phyloP scores from a whole-genome alignment of 2,888 invertebrate genomes.

The Atherix ibis region DNA sequence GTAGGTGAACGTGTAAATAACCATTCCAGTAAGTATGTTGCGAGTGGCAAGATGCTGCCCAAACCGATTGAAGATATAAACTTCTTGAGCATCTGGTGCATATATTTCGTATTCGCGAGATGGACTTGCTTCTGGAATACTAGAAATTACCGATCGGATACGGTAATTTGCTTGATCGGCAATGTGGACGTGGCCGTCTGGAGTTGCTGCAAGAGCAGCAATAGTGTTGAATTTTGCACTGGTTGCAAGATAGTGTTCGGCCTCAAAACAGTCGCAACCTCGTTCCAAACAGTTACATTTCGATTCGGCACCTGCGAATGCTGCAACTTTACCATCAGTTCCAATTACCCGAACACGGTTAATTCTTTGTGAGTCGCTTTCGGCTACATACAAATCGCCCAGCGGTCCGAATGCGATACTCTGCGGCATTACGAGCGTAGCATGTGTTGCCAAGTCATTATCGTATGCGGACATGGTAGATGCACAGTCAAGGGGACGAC shows the following conservation, averaged over 20 bases:
- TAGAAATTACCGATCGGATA: conserved; percentile 75
- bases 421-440: conserved; percentile 82
- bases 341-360: conserved; percentile 82
- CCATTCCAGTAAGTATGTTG: conserved; percentile 89
- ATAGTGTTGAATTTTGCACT: conserved; percentile 91
- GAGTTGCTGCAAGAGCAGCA: conserved; percentile 81
- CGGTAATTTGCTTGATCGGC: conserved; percentile 89
- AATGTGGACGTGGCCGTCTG: conserved; percentile 86
- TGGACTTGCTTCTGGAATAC: conserved; percentile 71
- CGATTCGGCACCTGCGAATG: conserved; percentile 89
- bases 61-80: conserved; percentile 82
- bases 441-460: conserved; percentile 77
- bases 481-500: conserved; percentile 83
- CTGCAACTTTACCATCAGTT: conserved; percentile 81
- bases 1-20: conserved; percentile 85
- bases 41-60: conserved; percentile 90
- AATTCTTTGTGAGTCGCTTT: conserved; percentile 88
- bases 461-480: conserved; percentile 65
- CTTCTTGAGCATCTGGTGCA: conserved; percentile 88
- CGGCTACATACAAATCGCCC: conserved; percentile 85
- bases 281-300: conserved; percentile 86
- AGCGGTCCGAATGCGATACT: conserved; percentile 86
- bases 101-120: conserved; percentile 85
- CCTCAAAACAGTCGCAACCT: conserved; percentile 84
- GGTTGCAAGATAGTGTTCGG: conserved; percentile 78